phyloP scores from a whole-genome alignment of 2,797 vertebrate species.

The Dermochelys coriacea region DNA sequence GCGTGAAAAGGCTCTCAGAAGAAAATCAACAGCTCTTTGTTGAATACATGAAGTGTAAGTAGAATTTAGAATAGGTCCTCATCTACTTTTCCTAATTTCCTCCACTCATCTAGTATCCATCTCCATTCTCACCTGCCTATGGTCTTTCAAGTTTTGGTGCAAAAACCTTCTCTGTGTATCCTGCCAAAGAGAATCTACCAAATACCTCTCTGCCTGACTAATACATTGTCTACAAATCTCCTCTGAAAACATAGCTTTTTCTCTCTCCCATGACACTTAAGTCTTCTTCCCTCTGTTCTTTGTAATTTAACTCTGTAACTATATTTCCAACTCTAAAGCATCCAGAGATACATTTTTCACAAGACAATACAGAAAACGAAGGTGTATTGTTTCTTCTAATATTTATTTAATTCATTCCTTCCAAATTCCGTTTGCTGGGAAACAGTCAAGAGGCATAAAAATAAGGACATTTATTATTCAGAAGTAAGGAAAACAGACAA shows the following conservation, averaged over 20 bases:
- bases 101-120: neutral
- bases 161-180: neutral
- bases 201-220: neutral
- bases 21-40: neutral
- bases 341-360: neutral
- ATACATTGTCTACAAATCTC: neutral
- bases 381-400: slow-evolving; percentile 8
- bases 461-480: neutral
- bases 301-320: neutral
- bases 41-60: neutral
- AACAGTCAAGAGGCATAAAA: neutral
- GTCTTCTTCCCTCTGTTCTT: slow-evolving; percentile 1
- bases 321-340: neutral
- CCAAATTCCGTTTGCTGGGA: neutral
- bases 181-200: neutral
- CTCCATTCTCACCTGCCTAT: neutral
- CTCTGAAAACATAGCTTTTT: neutral
- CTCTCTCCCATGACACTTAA: neutral
- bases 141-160: neutral
- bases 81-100: neutral
- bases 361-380: neutral
- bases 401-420: neutral
- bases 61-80: neutral
- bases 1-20: neutral
- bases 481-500: neutral